Conservation (phyloP, 2,888 invertebrate genomes). For the Herminia tarsipennalis region DNA sequence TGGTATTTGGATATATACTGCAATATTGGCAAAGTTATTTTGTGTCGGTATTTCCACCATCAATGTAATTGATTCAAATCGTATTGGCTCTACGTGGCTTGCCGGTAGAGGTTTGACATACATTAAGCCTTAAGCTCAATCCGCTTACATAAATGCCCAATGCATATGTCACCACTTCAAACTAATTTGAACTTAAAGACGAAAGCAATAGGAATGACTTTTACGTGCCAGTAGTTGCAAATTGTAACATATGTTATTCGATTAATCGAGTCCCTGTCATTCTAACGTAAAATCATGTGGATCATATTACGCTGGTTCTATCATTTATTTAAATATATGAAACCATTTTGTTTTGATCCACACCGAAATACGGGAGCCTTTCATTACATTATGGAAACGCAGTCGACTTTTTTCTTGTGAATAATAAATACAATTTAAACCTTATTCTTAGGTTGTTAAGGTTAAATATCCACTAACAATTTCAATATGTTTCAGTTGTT, state of each 20-base stretch:
- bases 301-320: slow-evolving; percentile 16
- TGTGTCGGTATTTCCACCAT: background rate
- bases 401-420: background rate
- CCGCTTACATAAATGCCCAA: slow-evolving; percentile 17
- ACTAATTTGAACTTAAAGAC: background rate
- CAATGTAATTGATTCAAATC: slow-evolving; percentile 20
- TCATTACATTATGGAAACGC: slow-evolving; percentile 16
- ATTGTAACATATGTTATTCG: slow-evolving; percentile 1
- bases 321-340: slow-evolving; percentile 14
- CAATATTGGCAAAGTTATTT: no score
- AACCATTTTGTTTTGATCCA: slow-evolving; percentile 19
- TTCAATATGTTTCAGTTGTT: background rate
- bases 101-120: no score
- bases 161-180: background rate
- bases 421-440: slow-evolving; percentile 3
- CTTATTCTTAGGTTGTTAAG: background rate
- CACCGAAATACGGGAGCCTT: slow-evolving; percentile 23
- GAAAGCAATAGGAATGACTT: background rate
- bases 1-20: no score
- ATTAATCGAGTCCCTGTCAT: slow-evolving; percentile 1
- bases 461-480: background rate
- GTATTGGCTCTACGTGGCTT: slow-evolving; percentile 6
- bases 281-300: slow-evolving; percentile 2
- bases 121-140: slow-evolving; percentile 25
- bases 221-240: background rate